These are phyloP conservation scores for Trypoxylon attenuatum DNA, from an alignment of 2,888 invertebrate genomes.

Conservation along the genomic window DNA sequence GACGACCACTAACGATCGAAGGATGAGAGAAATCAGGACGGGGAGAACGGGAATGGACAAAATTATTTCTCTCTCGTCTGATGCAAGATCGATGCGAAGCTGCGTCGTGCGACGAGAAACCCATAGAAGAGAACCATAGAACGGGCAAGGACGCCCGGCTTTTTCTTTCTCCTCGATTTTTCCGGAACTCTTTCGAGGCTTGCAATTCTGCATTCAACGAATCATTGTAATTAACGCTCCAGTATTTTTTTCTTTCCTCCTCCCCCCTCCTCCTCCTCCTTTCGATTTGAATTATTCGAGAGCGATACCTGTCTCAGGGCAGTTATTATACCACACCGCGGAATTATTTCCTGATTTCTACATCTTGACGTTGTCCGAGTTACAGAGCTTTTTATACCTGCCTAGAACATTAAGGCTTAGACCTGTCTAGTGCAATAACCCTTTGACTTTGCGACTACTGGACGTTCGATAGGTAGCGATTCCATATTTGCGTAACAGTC, in stretches of 20 bases:
- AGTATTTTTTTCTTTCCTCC: neutral
- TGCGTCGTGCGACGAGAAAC: conserved; percentile 12
- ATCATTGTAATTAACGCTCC: conserved; percentile 32
- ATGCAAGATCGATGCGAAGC: neutral
- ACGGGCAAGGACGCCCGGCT: conserved; percentile 36
- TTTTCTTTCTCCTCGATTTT: conserved; percentile 17
- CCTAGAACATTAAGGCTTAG: too few species aligned
- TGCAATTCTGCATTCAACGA: conserved; percentile 30
- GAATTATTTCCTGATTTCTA: conserved; percentile 15
- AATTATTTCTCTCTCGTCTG: conserved; percentile 8
- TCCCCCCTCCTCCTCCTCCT: neutral
- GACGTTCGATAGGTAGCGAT: too few species aligned
- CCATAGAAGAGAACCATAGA: conserved; percentile 9
- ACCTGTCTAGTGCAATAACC: too few species aligned
- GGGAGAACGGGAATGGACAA: conserved; percentile 14
- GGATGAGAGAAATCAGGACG: too few species aligned
- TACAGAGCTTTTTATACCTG: too few species aligned
- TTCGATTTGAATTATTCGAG: too few species aligned
- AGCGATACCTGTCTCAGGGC: too few species aligned
- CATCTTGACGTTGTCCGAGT: too few species aligned
- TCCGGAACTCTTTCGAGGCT: conserved; percentile 8
- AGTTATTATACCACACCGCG: neutral
- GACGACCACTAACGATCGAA: too few species aligned
- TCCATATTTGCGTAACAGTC: too few species aligned
- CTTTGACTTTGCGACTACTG: too few species aligned